A percentile compares a stretch with the other conserved stretches of the same genome.
phyloP scores from a whole-genome alignment of 2,797 vertebrate genomes.

The Malurus splendens region DNA sequence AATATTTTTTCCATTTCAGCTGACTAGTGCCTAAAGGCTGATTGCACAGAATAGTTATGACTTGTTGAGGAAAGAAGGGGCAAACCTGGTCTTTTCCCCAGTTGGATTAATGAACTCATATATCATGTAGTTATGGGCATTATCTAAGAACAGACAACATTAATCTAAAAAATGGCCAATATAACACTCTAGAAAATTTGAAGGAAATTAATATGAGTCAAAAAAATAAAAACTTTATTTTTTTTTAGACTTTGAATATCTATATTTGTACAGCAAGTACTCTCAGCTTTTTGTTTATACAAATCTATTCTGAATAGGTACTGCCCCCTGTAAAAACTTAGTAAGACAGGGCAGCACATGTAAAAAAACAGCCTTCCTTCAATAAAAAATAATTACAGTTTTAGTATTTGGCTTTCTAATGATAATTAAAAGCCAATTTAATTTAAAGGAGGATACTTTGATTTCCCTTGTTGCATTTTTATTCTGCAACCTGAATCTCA shows the following conservation, averaged over 20 bases:
- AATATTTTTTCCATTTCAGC: slow-evolving; percentile 45
- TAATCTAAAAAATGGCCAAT: background rate
- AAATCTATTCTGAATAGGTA: background rate
- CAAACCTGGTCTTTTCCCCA: background rate
- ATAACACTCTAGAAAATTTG: background rate
- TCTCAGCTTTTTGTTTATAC: background rate
- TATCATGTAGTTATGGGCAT: background rate
- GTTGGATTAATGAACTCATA: background rate
- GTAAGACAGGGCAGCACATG: background rate
- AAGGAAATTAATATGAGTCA: background rate
- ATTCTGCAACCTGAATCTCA: background rate
- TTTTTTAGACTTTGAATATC: background rate
- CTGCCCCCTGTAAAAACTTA: background rate
- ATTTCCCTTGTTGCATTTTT: background rate
- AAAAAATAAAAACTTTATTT: background rate
- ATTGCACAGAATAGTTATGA: background rate
- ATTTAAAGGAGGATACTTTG: background rate
- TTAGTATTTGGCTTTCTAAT: background rate
- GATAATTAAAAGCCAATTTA: background rate
- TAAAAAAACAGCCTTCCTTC: background rate
- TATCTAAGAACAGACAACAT: background rate
- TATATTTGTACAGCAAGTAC: background rate
- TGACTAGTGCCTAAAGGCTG: slow-evolving; percentile 40
- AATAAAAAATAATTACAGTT: background rate
- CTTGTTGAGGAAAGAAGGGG: slow-evolving; percentile 10